Base-by-base conservation (phyloP, 1,140 invertebrate genomes). In the Coelopa frigida region DNA sequence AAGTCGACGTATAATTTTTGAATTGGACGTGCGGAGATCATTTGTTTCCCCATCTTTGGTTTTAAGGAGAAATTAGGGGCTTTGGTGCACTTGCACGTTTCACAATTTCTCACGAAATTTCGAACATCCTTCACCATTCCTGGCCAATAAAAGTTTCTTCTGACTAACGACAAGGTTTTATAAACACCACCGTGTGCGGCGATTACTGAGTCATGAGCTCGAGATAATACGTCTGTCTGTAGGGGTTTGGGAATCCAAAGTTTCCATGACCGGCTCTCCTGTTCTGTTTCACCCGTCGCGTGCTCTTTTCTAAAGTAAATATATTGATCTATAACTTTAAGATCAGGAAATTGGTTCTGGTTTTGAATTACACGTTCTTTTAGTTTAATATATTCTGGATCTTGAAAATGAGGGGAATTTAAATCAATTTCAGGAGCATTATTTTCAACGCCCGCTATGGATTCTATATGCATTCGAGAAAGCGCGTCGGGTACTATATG, bases 1-100 rank as follows among this genome's bases (percentile, higher is more conserved):
- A 43, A 36, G 21, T 46, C 44, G n/a, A 46, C 23, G 26, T 41
- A 41, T 5, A 41, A 4, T n/a, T n/a, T n/a, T n/a, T n/a, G n/a
- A n/a, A n/a, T n/a, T n/a, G n/a, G n/a, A n/a, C n/a, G n/a, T n/a
- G 4, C 39, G 21, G n/a, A 27, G 44, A 22, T 37, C 23, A 11
- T 11, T 3, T 5, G 12, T 4, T 4, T 37, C 18, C 32, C 22
- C 24, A 46, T 23, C 14, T 18, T 11, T 3, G 44, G 44, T 14
- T 26, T 32, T 22, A 46, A 23, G 10, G 29, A 10, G 3, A 18
- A 8, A 37, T 36, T 46, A 3, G 44, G 44, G 2, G 29, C 15
- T 26, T 46, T 46, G 15, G 32, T 23, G 7, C 18, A 22, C 22
- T 37, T 36, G 26, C 44, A 46, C 3, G 26, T n/a, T 6, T 24